phyloP scores from a whole-genome alignment of 2,113 vertebrate species.

The Carassius gibelio region DNA sequence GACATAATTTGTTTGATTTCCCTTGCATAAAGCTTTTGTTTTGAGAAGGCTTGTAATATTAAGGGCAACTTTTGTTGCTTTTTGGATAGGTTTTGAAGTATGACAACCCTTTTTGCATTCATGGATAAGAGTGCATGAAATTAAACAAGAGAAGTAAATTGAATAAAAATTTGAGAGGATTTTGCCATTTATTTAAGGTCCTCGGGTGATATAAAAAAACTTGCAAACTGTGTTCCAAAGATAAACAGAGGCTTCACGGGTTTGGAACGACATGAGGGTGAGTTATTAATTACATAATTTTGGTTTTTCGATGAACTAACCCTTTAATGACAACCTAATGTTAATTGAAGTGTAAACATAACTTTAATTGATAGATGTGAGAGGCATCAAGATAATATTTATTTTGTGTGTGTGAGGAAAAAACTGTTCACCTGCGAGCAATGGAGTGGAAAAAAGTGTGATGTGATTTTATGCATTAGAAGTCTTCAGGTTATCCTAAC shows the following conservation, averaged over 20 bases:
- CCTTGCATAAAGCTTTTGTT: background rate
- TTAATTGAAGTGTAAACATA: slow-evolving; percentile 15
- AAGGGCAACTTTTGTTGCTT: background rate
- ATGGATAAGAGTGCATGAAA: background rate
- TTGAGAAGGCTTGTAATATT: background rate
- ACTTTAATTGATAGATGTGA: background rate
- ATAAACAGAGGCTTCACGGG: too few relatives aligned
- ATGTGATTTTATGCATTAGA: slow-evolving; percentile 4
- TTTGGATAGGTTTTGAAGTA: background rate
- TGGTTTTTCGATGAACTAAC: background rate
- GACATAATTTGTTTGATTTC: background rate
- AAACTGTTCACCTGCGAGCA: background rate
- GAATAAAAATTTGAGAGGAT: background rate
- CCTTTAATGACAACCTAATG: background rate
- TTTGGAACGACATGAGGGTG: too few relatives aligned
- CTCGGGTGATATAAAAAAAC: background rate
- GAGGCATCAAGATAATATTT: background rate
- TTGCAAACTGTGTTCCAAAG: too few relatives aligned
- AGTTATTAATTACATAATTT: background rate
- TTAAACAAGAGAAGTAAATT: background rate
- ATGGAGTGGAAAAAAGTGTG: too few relatives aligned
- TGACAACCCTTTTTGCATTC: background rate
- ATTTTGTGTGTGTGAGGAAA: too few relatives aligned
- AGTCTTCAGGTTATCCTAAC: background rate
- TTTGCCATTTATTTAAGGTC: background rate